Percentiles rank a stretch among this genome's conserved stretches.
These are phyloP conservation scores for Anthopleura sola DNA, from an alignment of 64 coral and sea anemone genomes.

Conservation along the genomic window DNA sequence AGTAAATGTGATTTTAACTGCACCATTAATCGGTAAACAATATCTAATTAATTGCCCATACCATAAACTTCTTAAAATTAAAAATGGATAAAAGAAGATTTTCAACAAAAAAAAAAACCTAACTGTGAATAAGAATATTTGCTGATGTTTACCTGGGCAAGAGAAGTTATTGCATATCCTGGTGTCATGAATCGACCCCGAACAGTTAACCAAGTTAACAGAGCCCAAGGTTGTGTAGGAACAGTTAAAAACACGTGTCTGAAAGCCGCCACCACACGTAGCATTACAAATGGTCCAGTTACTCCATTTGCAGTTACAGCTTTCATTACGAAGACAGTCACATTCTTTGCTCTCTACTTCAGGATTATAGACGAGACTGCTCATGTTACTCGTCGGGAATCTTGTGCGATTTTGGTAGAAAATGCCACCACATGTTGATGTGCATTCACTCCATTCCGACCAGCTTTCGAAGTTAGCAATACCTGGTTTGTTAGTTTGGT, in stretches of 20 bases:
- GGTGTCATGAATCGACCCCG: background rate
- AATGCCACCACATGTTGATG: background rate
- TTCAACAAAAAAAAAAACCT: no score
- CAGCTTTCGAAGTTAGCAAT: background rate
- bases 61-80: no score
- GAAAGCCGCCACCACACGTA: slow-evolving; percentile 10
- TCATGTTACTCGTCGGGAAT: background rate
- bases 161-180: slow-evolving; percentile 3
- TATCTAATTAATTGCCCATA: no score
- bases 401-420: background rate
- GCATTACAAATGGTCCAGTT: slow-evolving; percentile 28
- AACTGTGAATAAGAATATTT: no score
- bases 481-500: background rate
- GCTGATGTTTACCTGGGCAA: slow-evolving; percentile 20
- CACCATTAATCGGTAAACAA: no score
- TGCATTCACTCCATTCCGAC: background rate
- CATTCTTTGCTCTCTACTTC: background rate
- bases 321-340: background rate
- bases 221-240: background rate
- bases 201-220: slow-evolving; percentile 7
- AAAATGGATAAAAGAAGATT: no score
- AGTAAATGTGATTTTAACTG: no score
- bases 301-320: slow-evolving; percentile 23
- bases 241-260: slow-evolving; percentile 7
- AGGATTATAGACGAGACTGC: background rate